Evolutionary conservation across 2,888 invertebrate genomes (phyloP).

Genomic region (Itoplectis maculator): DNA sequence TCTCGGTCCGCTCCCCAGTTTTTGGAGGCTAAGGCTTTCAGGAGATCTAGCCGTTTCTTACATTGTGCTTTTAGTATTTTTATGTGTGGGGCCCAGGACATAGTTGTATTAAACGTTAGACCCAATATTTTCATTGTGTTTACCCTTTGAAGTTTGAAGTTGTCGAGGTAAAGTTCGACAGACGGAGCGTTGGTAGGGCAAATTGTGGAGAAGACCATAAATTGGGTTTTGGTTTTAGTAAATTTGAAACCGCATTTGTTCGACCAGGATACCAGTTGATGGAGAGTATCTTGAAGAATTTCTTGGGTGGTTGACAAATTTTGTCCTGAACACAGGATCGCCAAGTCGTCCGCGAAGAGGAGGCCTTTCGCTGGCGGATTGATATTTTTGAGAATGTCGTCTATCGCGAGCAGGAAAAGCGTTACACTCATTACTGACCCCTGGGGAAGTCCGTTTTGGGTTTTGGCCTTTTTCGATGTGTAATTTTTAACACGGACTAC

Average conservation of each 20-base stretch:
- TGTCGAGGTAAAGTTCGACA: neutral
- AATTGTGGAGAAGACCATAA: constrained; percentile 6
- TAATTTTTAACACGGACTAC: constrained; percentile 16
- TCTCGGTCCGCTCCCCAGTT: constrained; percentile 54
- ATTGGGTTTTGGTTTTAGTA: constrained; percentile 17
- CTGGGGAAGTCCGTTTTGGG: constrained; percentile 35
- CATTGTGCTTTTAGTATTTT: constrained; percentile 25
- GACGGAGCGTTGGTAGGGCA: neutral
- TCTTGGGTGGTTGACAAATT: constrained; percentile 9
- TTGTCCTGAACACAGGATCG: constrained; percentile 39
- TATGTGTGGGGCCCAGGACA: constrained; percentile 1
- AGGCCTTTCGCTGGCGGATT: constrained; percentile 10
- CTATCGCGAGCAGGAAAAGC: constrained; percentile 15
- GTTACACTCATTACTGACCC: constrained; percentile 36
- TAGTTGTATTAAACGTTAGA: neutral
- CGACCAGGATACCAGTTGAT: neutral
- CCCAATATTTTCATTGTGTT: constrained; percentile 10
- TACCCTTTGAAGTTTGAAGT: neutral
- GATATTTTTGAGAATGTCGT: constrained; percentile 2
- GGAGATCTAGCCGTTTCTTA: constrained; percentile 41
- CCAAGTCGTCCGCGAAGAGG: constrained; percentile 16
- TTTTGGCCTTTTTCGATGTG: neutral
- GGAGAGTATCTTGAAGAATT: constrained; percentile 12
- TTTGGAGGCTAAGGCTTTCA: constrained; percentile 45
- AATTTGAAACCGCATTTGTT: constrained; percentile 34